Base-by-base conservation (phyloP, 2,888 invertebrate genomes). In the Rotaria socialis region DNA sequence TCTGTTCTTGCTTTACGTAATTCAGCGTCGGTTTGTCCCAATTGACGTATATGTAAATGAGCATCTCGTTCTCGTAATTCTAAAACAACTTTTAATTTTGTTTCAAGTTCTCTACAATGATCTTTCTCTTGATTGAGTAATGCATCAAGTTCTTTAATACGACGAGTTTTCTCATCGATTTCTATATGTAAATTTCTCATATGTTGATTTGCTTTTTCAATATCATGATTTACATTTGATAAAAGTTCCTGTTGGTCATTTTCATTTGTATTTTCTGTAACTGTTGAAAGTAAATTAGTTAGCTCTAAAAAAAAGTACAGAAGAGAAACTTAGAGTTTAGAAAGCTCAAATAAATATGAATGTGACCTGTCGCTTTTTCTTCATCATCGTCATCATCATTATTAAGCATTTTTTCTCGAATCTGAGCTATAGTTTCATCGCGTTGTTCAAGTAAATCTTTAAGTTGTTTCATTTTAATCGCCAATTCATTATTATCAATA, bases 21-120 rank as follows among this genome's bases (percentile, higher is more conserved):
- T 80, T 80, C 80, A 22, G 80, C 80, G 47, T 80, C 80, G 8
- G 80, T 80, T 47, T 80, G 80, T n/a, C 80, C 80, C n/a, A 80
- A n/a, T 80, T 80, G 80, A 14, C 80, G 19, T 14, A 80, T 80
- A 47, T 80, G 80, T 80, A 80, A 47, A 80, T 80, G 80, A 80
- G 80, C 80, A 80, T 80, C 80, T 19, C 80, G 80, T 47, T 80
- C 80, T 11, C 80, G 43, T 80, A 80, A 47, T 80, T 80, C 80
- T 80, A 80, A 80, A 14, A 80, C 80, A n/a, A 80, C 80, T 80
- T 80, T 80, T 24, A 80, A 24, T 47, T 80, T 80, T n/a, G 80
- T 80, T 47, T 80, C 80, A 16, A 80, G 24, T 80, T 80, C 80
- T 80, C 16, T 24, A n/a, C 47, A 43, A 24, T 41, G 80, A n/a